Evolutionary conservation across 2,113 vertebrate species (phyloP).

Genomic region (Delphinus delphis): DNA sequence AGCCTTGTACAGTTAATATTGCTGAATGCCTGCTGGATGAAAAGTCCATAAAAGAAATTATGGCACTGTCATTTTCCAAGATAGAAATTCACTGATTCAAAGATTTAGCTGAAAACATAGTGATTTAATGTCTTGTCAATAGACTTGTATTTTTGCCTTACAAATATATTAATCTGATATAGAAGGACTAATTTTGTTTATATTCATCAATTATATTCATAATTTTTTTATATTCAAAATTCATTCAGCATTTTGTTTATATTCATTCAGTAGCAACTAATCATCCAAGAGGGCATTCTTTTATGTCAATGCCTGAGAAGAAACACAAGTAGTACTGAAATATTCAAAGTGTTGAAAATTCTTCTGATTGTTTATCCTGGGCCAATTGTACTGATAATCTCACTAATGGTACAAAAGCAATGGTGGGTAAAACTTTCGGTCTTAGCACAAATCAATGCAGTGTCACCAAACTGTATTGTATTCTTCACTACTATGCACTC

Average conservation of each 20-base stretch:
- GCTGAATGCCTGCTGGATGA: neutral
- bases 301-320: neutral
- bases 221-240: conserved; percentile 15
- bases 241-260: conserved; percentile 28
- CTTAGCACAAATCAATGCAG: neutral
- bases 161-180: neutral
- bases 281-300: conserved; percentile 15
- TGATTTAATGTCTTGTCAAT: neutral
- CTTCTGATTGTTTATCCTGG: neutral
- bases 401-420: neutral
- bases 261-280: neutral
- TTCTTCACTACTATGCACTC: neutral
- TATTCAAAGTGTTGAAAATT: neutral
- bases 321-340: neutral
- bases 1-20: neutral
- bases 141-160: conserved; percentile 27
- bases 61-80: neutral
- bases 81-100: conserved; percentile 10
- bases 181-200: conserved; percentile 20
- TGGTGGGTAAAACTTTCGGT: neutral
- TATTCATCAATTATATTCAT: neutral
- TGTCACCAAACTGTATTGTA: neutral
- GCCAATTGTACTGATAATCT: neutral
- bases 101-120: neutral
- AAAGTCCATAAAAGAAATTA: conserved; percentile 1